These are phyloP conservation scores for Hassar affinis DNA, from an alignment of 2,113 vertebrate species.

Conservation along the genomic window DNA sequence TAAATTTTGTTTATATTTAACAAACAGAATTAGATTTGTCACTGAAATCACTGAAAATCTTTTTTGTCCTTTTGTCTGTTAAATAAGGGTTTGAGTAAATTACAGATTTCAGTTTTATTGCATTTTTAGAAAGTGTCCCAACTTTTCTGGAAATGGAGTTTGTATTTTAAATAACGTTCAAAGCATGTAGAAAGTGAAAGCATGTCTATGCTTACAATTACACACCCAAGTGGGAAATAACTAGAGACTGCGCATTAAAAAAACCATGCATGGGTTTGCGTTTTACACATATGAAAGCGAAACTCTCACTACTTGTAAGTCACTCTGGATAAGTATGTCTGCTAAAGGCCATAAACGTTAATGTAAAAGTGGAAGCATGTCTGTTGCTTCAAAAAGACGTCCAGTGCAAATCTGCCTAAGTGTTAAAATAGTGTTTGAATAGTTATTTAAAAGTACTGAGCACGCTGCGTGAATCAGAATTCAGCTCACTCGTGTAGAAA, in stretches of 20 bases:
- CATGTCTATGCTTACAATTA: neutral
- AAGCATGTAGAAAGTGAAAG: neutral
- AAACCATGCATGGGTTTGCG: neutral
- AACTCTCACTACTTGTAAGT: neutral
- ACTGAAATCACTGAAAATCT: too few relatives aligned
- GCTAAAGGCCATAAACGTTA: too few relatives aligned
- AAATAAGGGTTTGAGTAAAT: too few relatives aligned
- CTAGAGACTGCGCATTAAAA: neutral
- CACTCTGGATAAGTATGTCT: too few relatives aligned
- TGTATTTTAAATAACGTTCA: neutral
- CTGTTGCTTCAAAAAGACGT: neutral
- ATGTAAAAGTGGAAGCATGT: neutral
- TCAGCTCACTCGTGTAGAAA: neutral
- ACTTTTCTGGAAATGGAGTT: too few relatives aligned
- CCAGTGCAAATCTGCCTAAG: neutral
- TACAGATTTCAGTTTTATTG: too few relatives aligned
- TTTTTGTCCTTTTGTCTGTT: too few relatives aligned
- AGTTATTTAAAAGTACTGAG: neutral
- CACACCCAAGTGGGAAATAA: neutral
- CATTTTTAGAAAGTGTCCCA: too few relatives aligned
- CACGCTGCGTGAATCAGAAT: neutral
- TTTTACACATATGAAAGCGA: neutral
- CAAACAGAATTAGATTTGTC: too few relatives aligned
- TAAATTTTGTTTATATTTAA: too few relatives aligned
- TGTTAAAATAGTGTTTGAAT: too few relatives aligned